These are phyloP conservation scores for Xanthia icteritia DNA, from an alignment of 2,888 invertebrate genomes.

Conservation along the genomic window DNA sequence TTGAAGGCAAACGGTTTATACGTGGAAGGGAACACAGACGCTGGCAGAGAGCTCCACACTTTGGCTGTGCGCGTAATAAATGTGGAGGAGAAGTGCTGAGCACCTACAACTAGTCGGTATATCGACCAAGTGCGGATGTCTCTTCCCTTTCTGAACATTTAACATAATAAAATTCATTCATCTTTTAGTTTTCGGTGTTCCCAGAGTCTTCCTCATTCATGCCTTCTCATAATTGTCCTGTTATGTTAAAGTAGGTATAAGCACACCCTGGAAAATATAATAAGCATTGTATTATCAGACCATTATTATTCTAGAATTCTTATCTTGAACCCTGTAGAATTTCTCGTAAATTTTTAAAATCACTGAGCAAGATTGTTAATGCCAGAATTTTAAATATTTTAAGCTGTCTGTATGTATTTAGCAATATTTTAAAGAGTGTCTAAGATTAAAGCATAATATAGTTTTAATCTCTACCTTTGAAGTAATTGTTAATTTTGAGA, in stretches of 20 bases:
- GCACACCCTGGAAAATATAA: neutral
- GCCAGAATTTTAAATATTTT: slow-evolving; percentile 16
- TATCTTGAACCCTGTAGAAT: neutral
- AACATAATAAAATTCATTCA: neutral
- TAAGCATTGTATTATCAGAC: neutral
- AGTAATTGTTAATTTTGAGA: neutral
- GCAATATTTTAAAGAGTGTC: neutral
- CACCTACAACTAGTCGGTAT: no score
- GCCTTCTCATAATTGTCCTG: neutral
- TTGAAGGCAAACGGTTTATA: no score
- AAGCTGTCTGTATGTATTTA: neutral
- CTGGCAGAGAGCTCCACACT: no score
- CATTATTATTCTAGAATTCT: neutral
- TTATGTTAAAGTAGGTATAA: neutral
- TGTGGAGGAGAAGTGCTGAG: no score
- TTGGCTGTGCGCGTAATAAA: no score
- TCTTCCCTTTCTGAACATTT: no score
- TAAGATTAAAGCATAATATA: neutral
- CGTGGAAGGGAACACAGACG: no score
- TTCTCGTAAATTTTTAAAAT: slow-evolving; percentile 20
- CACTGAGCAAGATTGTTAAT: neutral
- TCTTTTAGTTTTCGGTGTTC: neutral
- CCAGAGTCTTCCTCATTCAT: neutral
- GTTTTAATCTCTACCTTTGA: no score
- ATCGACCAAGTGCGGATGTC: no score